Evolutionary conservation across 2,113 vertebrate species (phyloP).

Genomic region (Zosterops borbonicus): DNA sequence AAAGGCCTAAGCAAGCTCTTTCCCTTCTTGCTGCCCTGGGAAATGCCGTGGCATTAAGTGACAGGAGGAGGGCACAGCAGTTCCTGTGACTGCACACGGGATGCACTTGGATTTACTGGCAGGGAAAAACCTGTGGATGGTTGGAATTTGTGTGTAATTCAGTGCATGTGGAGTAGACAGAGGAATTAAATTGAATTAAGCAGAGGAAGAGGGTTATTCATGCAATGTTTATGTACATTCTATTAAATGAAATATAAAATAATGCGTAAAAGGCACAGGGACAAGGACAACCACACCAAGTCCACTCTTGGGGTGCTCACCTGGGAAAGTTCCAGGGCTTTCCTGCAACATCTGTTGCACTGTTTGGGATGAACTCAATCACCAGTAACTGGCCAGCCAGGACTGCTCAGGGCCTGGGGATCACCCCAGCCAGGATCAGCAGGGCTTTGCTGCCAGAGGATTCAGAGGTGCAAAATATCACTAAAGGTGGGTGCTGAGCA

Average conservation of each 20-base stretch:
- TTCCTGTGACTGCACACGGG: neutral
- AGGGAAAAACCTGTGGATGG: neutral
- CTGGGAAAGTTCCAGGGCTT: neutral
- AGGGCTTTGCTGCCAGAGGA: fast-evolving
- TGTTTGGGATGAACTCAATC: neutral
- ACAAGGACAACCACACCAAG: too few relatives aligned
- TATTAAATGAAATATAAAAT: neutral
- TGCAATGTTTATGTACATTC: neutral
- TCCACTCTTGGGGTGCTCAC: fast-evolving
- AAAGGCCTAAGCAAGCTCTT: neutral
- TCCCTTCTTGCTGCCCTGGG: neutral
- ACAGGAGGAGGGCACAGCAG: neutral
- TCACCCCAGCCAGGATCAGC: neutral
- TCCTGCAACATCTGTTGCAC: neutral
- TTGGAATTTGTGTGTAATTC: neutral
- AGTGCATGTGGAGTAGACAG: neutral
- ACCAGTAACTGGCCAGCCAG: neutral
- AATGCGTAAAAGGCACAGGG: neutral
- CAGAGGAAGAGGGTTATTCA: neutral
- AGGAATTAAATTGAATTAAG: neutral
- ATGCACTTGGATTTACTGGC: neutral
- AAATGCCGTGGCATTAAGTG: neutral
- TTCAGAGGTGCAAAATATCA: neutral
- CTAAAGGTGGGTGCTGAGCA: neutral
- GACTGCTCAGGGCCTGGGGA: neutral